Evolutionary conservation across 1,140 invertebrate genomes (phyloP).

Genomic region (Saccostrea glomerata): DNA sequence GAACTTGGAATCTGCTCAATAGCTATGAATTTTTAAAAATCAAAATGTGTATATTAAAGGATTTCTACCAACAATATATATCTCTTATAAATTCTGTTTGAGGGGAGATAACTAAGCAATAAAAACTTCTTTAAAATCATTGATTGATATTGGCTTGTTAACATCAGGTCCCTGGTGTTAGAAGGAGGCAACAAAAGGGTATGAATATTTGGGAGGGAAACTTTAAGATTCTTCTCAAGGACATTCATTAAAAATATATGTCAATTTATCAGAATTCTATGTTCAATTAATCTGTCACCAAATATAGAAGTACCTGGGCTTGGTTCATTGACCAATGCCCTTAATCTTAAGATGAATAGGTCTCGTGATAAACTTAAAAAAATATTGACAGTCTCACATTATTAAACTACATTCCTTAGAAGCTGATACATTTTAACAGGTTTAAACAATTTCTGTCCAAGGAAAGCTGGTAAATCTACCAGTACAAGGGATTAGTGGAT

Average conservation of each 20-base stretch:
- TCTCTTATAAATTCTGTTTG: background rate
- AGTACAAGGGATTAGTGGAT: conserved; percentile 23
- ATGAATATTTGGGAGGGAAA: too few relatives aligned
- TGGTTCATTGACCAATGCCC: conserved; percentile 5
- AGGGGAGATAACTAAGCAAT: too few relatives aligned
- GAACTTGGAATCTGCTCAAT: too few relatives aligned
- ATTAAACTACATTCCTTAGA: conserved; percentile 1
- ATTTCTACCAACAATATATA: background rate
- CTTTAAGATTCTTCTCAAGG: too few relatives aligned
- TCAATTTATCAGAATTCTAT: background rate
- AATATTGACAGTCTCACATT: conserved; percentile 13
- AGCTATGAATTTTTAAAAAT: background rate
- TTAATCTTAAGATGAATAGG: conserved; percentile 23
- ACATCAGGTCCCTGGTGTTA: too few relatives aligned
- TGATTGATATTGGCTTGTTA: too few relatives aligned
- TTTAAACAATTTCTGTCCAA: conserved; percentile 20
- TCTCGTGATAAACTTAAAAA: conserved; percentile 19
- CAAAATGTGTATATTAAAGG: background rate
- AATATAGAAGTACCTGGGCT: background rate
- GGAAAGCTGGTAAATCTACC: conserved; percentile 29
- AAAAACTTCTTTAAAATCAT: too few relatives aligned
- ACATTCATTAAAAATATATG: background rate
- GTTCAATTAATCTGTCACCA: background rate
- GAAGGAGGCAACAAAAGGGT: too few relatives aligned
- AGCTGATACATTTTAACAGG: conserved; percentile 6